phyloP scores from a whole-genome alignment of 2,113 vertebrate genomes.

The Corythaeola cristata region DNA sequence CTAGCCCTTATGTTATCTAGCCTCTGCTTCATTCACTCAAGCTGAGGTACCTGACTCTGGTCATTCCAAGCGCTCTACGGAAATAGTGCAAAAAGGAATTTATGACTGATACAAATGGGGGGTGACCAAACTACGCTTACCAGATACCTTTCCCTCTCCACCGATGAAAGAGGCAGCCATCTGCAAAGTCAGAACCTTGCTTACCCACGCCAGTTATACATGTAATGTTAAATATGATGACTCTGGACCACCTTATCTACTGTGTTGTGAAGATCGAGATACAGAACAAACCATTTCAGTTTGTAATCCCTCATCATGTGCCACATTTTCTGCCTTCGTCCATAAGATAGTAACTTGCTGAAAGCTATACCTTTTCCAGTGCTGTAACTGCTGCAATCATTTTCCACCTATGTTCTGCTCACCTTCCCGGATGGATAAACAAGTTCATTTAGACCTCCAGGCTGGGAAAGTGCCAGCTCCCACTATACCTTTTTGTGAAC shows the following conservation, averaged over 20 bases:
- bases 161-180: background rate
- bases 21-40: background rate
- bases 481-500: background rate
- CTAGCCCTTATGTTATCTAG: background rate
- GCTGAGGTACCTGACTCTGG: background rate
- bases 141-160: no score
- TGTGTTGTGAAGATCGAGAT: background rate
- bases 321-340: background rate
- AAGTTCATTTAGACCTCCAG: background rate
- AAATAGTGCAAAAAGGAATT: background rate
- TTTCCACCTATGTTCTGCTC: background rate
- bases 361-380: background rate
- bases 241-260: background rate
- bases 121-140: background rate
- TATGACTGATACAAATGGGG: no score
- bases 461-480: background rate
- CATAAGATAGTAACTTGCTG: rapidly evolving
- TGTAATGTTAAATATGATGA: rapidly evolving
- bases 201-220: background rate
- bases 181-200: background rate
- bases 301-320: background rate
- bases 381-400: background rate
- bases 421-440: background rate
- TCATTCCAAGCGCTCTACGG: background rate
- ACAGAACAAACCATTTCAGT: background rate